phyloP scores from a whole-genome alignment of 1,140 invertebrate species.

The Meloidogyne exigua region DNA sequence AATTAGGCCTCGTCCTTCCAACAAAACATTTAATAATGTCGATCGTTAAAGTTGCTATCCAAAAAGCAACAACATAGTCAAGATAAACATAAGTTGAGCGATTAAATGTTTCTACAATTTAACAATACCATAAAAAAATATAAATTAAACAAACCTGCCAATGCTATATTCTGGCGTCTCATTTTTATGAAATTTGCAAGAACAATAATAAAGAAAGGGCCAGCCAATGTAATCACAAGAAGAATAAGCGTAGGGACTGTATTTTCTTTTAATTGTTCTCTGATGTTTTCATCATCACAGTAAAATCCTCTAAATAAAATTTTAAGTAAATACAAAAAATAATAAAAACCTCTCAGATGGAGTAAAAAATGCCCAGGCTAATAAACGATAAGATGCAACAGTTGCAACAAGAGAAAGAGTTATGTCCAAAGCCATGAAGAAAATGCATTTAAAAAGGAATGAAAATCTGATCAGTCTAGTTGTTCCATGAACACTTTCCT shows the following conservation, averaged over 20 bases:
- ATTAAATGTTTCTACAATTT: slow-evolving; percentile 24
- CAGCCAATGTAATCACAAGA: slow-evolving; percentile 18
- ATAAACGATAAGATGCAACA: slow-evolving; percentile 6
- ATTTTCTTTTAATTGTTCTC: slow-evolving; percentile 28
- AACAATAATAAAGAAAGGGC: slow-evolving; percentile 28
- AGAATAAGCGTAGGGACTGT: slow-evolving; percentile 32
- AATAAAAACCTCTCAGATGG: slow-evolving; percentile 1
- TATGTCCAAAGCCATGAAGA: slow-evolving; percentile 29
- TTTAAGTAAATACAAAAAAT: background rate
- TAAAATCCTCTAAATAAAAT: slow-evolving; percentile 32
- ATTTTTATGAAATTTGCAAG: slow-evolving; percentile 22
- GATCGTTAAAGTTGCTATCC: slow-evolving; percentile 27
- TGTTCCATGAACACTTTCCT: background rate
- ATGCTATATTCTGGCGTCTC: background rate
- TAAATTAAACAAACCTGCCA: background rate
- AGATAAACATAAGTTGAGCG: slow-evolving; percentile 29
- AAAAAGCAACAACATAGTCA: slow-evolving; percentile 37
- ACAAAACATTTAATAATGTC: slow-evolving; percentile 34
- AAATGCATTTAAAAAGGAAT: slow-evolving; percentile 3
- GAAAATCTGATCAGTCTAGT: background rate
- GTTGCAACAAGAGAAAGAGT: slow-evolving; percentile 3
- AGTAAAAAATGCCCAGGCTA: slow-evolving; percentile 22
- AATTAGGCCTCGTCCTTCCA: slow-evolving; percentile 36
- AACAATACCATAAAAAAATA: background rate
- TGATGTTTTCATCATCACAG: slow-evolving; percentile 34